A percentile compares a stretch with the other conserved stretches of the same genome.
phyloP scores from a whole-genome alignment of 2,113 vertebrate species.

The Charina bottae region DNA sequence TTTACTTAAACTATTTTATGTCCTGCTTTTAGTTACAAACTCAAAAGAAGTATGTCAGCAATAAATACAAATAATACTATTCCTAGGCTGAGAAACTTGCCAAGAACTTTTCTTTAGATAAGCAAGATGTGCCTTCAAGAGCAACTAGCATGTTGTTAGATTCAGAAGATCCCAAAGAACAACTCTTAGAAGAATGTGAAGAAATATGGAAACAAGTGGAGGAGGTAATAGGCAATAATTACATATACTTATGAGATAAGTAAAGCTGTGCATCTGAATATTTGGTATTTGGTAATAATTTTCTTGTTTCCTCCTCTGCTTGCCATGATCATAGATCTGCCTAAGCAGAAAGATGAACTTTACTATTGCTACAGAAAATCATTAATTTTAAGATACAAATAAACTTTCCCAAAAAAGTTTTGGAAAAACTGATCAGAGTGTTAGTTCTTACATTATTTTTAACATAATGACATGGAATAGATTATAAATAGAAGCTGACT shows the following conservation, averaged over 20 bases:
- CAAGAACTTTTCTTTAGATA: conserved; percentile 51
- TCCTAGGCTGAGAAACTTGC: conserved; percentile 42
- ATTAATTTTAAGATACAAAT: background rate
- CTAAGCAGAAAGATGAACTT: background rate
- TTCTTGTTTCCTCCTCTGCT: background rate
- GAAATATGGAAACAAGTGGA: conserved; percentile 69
- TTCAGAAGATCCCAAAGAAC: conserved; percentile 38
- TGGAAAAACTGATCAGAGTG: background rate
- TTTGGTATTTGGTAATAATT: background rate
- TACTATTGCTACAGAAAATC: background rate
- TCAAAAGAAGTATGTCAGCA: background rate
- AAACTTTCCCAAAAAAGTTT: background rate
- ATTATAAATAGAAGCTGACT: background rate
- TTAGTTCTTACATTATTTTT: background rate
- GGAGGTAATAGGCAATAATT: conserved; percentile 65
- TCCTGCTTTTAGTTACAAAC: background rate
- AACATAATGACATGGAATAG: background rate
- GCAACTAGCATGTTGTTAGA: rapidly evolving
- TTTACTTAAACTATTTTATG: background rate
- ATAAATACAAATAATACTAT: conserved; percentile 35
- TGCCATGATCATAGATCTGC: background rate
- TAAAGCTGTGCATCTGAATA: background rate
- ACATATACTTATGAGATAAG: background rate
- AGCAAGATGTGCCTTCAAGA: conserved; percentile 50
- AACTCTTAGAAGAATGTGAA: conserved; percentile 70